Evolutionary conservation across 2,888 invertebrate genomes (phyloP), one percentile per base, ranked within the genome.

Genomic region (Habroteleia sp.): DNA sequence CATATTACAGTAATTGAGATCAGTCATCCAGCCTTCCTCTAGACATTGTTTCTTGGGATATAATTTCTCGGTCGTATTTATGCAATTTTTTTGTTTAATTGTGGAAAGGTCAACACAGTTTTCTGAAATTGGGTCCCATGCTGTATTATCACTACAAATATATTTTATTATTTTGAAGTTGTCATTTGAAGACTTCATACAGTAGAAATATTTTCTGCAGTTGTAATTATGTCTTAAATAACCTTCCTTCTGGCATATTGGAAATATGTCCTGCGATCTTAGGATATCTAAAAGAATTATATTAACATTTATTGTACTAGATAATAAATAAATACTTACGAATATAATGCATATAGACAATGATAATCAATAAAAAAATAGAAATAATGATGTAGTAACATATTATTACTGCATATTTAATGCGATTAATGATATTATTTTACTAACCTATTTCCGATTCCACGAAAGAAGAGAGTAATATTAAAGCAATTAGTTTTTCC

Each of bases 11-110:
- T 44, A 27, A 27, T 44, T 27, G 25, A 35, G 50, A 11, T 50
- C 50, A 1, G 17, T 25, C 23, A 50, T 50, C 35, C 35, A 50
- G 20, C 50, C 50, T 35, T 50, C 50, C 11, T 4, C 7, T 33
- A 1, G 35, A 25, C 50, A 50, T 23, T 1, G 17, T 1, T 50
- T 50, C 4, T 3, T 50, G 33, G 14, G 13, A 3, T 13, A 13
- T 5, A 13, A 14, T 25, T 7, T 23, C 7, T 25, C 25, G 35
- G 13, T 6, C n/a, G n/a, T n/a, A n/a, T n/a, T n/a, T n/a, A n/a
- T n/a, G 35, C 50, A 50, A 23, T 5, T 35, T 35, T 16, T 35
- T 20, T 35, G 50, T 3, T 50, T 35, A 4, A 23, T 14, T 35
- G 20, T 25, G 10, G 23, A 35, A 20, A 23, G 35, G 35, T 33